Base-by-base conservation (phyloP, 2,113 vertebrate genomes). In the Ellobius talpinus region DNA sequence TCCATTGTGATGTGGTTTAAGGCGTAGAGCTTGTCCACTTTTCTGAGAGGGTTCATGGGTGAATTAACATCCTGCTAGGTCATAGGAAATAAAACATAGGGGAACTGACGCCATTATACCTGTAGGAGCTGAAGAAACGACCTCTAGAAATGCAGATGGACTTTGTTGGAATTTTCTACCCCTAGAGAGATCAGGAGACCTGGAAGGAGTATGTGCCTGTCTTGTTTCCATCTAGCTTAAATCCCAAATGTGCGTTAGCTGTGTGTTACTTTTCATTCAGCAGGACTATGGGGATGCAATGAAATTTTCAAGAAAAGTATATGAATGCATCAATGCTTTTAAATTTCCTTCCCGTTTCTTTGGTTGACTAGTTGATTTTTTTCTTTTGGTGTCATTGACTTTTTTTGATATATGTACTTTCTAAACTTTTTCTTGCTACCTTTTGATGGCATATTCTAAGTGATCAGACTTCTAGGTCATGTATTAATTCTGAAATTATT, bases 401-500 rank as follows among this genome's bases (percentile, higher is more conserved):
- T 31, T 89, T 89, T 23, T 95, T 94, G 88, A 93, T 63, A 70
- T 84, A 55, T 36, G 78, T 79, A 81, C 12, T 82, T 94, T 78
- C 78, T 33, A 78, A 92, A 39, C 7, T 55, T 89, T 89, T 31
- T 82, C 11, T 93, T 61, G 12, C 10, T 88, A 9, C 23, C 50
- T 89, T 93, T 76, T 86, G 66, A 52, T 93, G 68, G 68, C 19
- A 82, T 61, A 42, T 86, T 95, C 65, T 87, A 87, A 81, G 78
- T 47, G 55, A 33, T 68, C 2, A 92, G 76, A 84, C 19, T 23
- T 89, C 29, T 36, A 96, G 39, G 61, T 31, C 52, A 65, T n/a
- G 29, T 92, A 31, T 63, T 91, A 92, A 89, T 94, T 63, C 39
- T 96, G 2, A 81, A 14, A 33, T 33, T 52, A 1, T 79, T 79